These are phyloP conservation scores for Catharus bicknelli DNA, from an alignment of 2,113 vertebrate genomes.

Conservation along the genomic window DNA sequence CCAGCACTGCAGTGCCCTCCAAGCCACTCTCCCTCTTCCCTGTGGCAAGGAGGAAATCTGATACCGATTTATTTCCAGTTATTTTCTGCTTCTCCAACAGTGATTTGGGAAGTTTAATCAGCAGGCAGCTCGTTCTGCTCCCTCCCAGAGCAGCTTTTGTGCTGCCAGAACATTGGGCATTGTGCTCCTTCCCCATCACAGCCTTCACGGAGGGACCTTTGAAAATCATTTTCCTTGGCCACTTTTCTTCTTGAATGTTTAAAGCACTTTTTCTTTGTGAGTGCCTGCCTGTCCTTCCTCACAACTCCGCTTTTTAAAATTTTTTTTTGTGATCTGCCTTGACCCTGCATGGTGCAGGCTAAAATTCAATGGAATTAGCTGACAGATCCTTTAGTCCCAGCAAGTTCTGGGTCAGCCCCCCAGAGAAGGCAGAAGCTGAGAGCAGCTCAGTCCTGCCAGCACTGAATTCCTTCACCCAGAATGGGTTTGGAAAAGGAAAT, in stretches of 20 bases:
- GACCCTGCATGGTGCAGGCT: not conserved
- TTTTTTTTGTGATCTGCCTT: not conserved
- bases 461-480: not conserved
- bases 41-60: not conserved
- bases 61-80: not conserved
- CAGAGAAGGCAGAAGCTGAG: not conserved
- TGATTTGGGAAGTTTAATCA: constrained; percentile 57
- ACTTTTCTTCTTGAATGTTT: constrained; percentile 10
- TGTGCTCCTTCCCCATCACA: not conserved
- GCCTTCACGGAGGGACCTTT: not conserved
- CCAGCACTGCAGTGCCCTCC: rapidly evolving
- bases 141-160: constrained; percentile 14
- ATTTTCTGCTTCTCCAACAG: constrained; percentile 1
- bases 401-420: not conserved
- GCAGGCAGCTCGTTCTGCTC: constrained; percentile 50
- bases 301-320: not conserved
- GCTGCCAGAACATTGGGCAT: not conserved
- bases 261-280: not conserved
- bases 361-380: not conserved
- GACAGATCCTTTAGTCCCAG: not conserved
- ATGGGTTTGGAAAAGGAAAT: not conserved
- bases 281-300: not conserved
- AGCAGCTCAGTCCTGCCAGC: not conserved
- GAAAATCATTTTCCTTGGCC: constrained; percentile 6
- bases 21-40: not conserved